Evolutionary conservation across 2,888 invertebrate genomes (phyloP).

Genomic region (Pardosa pseudoannulata): DNA sequence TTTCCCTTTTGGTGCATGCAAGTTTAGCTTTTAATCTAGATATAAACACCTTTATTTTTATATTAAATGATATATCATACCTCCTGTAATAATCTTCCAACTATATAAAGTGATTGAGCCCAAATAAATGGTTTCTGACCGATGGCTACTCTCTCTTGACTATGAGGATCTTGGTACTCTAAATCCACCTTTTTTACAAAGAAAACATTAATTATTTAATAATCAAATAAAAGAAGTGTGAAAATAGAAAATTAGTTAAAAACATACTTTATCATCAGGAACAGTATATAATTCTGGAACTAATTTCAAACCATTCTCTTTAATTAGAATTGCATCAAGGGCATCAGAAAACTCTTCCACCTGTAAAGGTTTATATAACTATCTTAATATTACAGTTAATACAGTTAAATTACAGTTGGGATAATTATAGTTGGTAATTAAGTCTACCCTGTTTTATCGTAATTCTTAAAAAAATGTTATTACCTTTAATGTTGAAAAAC

Average conservation of each 20-base stretch:
- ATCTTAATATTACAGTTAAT: too few species aligned
- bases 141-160: constrained; percentile 88
- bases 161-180: constrained; percentile 95
- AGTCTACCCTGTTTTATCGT: too few species aligned
- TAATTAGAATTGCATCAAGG: constrained; percentile 83
- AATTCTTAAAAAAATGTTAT: too few species aligned
- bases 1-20: too few species aligned
- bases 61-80: too few species aligned
- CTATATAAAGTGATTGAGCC: constrained; percentile 98
- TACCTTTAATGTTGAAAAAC: too few species aligned
- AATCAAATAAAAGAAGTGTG: background rate
- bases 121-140: constrained; percentile 97
- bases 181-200: constrained; percentile 80
- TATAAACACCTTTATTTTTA: constrained; percentile 75
- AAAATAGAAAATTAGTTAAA: background rate
- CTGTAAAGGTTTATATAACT: too few species aligned
- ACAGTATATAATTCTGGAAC: constrained; percentile 97
- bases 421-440: too few species aligned
- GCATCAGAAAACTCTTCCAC: constrained; percentile 77
- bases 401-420: too few species aligned
- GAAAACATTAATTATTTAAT: background rate
- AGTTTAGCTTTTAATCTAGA: too few species aligned
- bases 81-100: constrained; percentile 95
- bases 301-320: constrained; percentile 90
- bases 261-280: constrained; percentile 82